Conservation (phyloP, 1,140 invertebrate genomes). For the Ceratoteleas bidentatus region DNA sequence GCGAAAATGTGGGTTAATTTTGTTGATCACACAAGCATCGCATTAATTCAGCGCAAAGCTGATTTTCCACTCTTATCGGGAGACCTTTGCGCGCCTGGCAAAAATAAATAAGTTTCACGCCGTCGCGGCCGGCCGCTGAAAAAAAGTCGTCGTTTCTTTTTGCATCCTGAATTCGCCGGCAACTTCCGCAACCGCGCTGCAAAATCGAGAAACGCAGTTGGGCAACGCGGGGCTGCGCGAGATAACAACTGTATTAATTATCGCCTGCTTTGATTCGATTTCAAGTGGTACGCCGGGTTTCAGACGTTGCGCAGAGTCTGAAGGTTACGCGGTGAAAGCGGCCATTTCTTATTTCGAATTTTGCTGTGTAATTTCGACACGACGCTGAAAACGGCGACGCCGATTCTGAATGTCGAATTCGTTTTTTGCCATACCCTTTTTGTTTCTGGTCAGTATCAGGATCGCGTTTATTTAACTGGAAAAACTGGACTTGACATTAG, state of each 20-base stretch:
- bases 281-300: conserved; percentile 45
- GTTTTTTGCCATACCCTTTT: too few species aligned
- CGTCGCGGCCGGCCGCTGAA: conserved; percentile 10
- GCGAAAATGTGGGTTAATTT: neutral
- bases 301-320: conserved; percentile 36
- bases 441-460: too few species aligned
- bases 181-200: conserved; percentile 41
- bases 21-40: neutral
- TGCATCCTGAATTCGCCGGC: conserved; percentile 24
- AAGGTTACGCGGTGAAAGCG: conserved; percentile 51
- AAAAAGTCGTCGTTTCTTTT: conserved; percentile 30
- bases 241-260: conserved; percentile 52
- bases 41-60: conserved; percentile 19
- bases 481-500: too few species aligned
- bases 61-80: conserved; percentile 11
- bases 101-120: conserved; percentile 14
- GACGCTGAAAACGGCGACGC: too few species aligned
- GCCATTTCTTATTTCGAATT: conserved; percentile 48
- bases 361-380: conserved; percentile 34
- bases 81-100: too few species aligned
- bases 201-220: conserved; percentile 40
- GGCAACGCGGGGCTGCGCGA: conserved; percentile 26
- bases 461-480: too few species aligned
- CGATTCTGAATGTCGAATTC: too few species aligned
- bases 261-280: conserved; percentile 46